These are phyloP conservation scores for Tholera decimalis DNA, from an alignment of 2,888 invertebrate genomes.

Conservation along the genomic window DNA sequence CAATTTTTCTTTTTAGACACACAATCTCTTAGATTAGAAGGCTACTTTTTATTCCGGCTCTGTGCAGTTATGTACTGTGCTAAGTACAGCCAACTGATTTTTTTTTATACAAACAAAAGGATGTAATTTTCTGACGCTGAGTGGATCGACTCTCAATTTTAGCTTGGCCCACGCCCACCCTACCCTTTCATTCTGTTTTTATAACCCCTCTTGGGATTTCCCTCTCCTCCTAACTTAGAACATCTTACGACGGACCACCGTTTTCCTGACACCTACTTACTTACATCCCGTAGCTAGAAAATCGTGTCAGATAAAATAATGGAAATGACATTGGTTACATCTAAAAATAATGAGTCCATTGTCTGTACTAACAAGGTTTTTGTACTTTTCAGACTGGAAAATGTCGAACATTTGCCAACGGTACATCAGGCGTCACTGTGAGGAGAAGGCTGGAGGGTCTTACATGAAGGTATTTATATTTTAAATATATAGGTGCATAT, in stretches of 20 bases:
- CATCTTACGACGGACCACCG: conserved; percentile 40
- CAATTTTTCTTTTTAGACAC: too few species aligned
- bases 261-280: conserved; percentile 54
- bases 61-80: too few species aligned
- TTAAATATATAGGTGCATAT: too few species aligned
- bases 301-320: conserved; percentile 16
- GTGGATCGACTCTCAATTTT: conserved; percentile 28
- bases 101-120: not conserved
- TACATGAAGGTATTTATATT: conserved; percentile 88
- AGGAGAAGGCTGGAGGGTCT: conserved; percentile 83
- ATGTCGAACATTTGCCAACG: conserved; percentile 88
- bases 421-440: conserved; percentile 83
- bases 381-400: conserved; percentile 82
- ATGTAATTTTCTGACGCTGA: conserved; percentile 15
- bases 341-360: conserved; percentile 52
- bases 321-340: conserved; percentile 40
- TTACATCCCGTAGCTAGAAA: conserved; percentile 19
- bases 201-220: conserved; percentile 40
- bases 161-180: not conserved
- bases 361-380: conserved; percentile 65
- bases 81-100: not conserved
- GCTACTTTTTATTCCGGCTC: too few species aligned
- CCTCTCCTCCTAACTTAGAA: conserved; percentile 34
- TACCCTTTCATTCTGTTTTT: conserved; percentile 21
- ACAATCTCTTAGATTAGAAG: too few species aligned